These are phyloP conservation scores for Siniperca chuatsi DNA, from an alignment of 2,113 vertebrate species.

Conservation along the genomic window DNA sequence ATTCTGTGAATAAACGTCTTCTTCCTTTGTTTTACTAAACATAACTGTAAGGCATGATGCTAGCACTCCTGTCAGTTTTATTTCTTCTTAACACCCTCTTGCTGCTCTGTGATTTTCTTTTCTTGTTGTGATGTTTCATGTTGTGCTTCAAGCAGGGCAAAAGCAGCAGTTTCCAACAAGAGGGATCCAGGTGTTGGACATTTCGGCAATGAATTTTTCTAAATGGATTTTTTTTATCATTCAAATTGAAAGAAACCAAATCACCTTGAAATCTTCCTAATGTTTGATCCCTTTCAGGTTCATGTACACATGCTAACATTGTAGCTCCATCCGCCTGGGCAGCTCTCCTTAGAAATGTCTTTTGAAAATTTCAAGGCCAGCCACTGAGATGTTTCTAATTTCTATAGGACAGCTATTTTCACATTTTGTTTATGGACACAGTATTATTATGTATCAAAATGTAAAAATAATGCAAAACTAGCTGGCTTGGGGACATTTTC, in stretches of 20 bases:
- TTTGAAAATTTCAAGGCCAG: conserved; percentile 2
- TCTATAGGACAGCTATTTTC: background rate
- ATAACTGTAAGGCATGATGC: conserved; percentile 12
- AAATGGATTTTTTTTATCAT: background rate
- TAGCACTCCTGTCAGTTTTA: conserved; percentile 13
- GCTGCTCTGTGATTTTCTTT: conserved; percentile 24
- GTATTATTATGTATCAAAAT: background rate
- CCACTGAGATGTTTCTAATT: conserved; percentile 1
- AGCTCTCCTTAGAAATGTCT: background rate
- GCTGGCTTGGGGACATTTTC: background rate
- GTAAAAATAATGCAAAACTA: background rate
- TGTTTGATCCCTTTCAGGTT: background rate
- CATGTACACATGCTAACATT: background rate
- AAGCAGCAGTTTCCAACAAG: conserved; percentile 4
- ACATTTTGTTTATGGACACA: background rate
- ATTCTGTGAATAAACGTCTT: conserved; percentile 31
- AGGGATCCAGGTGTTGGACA: conserved; percentile 3
- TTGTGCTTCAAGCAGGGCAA: background rate
- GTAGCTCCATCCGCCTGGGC: background rate
- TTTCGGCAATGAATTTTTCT: background rate
- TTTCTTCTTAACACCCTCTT: conserved; percentile 10
- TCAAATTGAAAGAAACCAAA: background rate
- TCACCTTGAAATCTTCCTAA: background rate
- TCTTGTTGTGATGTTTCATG: background rate
- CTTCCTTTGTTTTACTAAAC: conserved; percentile 30